Evolutionary conservation across 2,797 vertebrate species (phyloP), one percentile per base, ranked within the genome.

Genomic region (Anolis apletophallus): DNA sequence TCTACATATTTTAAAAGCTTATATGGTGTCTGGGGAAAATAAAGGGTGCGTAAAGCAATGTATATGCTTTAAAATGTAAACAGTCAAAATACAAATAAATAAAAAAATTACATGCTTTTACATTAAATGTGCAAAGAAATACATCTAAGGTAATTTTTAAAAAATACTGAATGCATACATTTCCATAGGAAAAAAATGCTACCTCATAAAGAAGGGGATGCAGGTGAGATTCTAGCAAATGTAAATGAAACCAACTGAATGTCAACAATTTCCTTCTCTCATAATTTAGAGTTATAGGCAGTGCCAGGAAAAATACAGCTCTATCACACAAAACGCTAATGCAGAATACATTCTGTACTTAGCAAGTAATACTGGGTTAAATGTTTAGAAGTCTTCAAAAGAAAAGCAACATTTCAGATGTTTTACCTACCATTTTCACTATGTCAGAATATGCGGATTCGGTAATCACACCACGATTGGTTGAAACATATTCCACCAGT

Each of bases 401-500:
- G 26, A 93, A 86, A 50, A 77, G 26, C 73, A 76, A 50, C 46
- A 55, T n/a, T 71, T 59, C 67, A 80, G 14, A 80, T 75, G 81
- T 6, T 91, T 73, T 78, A 93, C 98, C 97, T 96, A 99, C 99
- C 99, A 99, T 99, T 94, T 96, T 97, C 79, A 97, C 97, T 96
- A 99, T 99, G 95, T 99, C 98, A 88, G 98, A 97, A 97, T 99
- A 99, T 12, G 97, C 95, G 67, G 98, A 93, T 92, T 99, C 99
- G 94, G 98, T 97, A 96, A 99, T 98, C 88, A 99, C 97, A 13
- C 98, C 99, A 93, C 98, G 97, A 96, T 98, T 99, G 93, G 98
- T 99, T 93, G 99, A 98, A 91, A 99, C 97, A 75, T 98, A 99
- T 93, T 99, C 99, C 96, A 99, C 98, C 72, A 99, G 96, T 96